Conservation (phyloP, 2,797 vertebrate genomes). For the Pseudocheirus occidentalis region DNA sequence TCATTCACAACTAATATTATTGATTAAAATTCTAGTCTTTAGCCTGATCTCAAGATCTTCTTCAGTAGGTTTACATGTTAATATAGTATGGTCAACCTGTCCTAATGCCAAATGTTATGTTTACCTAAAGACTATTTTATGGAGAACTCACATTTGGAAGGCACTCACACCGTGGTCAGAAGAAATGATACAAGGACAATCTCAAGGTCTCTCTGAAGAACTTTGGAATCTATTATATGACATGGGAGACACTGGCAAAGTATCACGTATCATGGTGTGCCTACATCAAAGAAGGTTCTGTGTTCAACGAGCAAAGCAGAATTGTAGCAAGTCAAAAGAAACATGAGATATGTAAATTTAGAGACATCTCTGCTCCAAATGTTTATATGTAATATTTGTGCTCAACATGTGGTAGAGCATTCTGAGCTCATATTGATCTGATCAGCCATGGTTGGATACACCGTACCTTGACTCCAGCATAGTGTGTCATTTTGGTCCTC, state of each 20-base stretch:
- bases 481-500: background rate
- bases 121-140: background rate
- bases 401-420: background rate
- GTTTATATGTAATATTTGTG: background rate
- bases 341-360: background rate
- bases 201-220: background rate
- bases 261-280: background rate
- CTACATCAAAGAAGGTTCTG: background rate
- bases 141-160: background rate
- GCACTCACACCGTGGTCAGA: background rate
- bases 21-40: background rate
- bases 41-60: background rate
- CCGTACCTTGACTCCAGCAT: background rate
- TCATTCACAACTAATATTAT: background rate
- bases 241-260: background rate
- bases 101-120: background rate
- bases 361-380: background rate
- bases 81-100: background rate
- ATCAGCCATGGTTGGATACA: background rate
- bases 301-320: background rate
- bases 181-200: background rate
- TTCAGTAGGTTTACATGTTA: background rate
- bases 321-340: background rate
- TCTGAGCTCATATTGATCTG: background rate
- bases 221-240: background rate